Evolutionary conservation across 2,113 vertebrate genomes (phyloP), one percentile per base, ranked within the genome.

Genomic region (Salminus brasiliensis): DNA sequence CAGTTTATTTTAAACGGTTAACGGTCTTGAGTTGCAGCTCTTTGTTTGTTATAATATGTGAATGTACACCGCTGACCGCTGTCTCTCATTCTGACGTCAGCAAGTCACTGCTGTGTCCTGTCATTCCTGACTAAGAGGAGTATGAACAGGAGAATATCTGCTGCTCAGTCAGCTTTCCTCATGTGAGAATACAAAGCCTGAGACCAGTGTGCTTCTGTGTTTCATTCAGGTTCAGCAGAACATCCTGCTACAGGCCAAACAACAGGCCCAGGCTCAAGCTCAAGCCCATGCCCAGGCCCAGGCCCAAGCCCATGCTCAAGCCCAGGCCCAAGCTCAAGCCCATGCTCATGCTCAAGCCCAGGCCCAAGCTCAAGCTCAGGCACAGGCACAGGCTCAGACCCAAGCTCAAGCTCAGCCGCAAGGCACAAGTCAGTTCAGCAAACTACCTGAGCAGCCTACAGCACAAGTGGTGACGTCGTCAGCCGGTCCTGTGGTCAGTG

Each of bases 201-300:
- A 32, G 15, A 11, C 68, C 3, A 39, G 0, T 69, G 39, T 53
- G 16, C 21, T 66, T 76, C 2, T 69, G 0, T 73, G n/a, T 27
- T 52, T 16, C 15, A 71, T 75, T 23, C 87, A 97, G 96, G 89
- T 96, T 80, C 95, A 95, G 27, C 94, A 96, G 66, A 95, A 88
- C 84, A 94, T 96, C 67, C 87, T 98, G 49, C 87, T 97, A 1
- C 92, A 93, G 79, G 84, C 88, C 76, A 93, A 94, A 89, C 84
- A 94, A 91, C 80, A 90, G 0, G 69, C 88, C 7, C 88, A 84
- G 71, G 67, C 84, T 47, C 88, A 77, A 66, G 41, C 77, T 7
- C 73, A 84, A 11, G 63, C 76, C 21, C 73, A n/a, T n/a, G n/a
- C n/a, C n/a, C n/a, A n/a, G n/a, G n/a, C n/a, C 8, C 83, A 81